Percentiles rank a stretch among this genome's conserved stretches.
Evolutionary conservation across 2,888 invertebrate genomes (phyloP).

Genomic region (Scaptomyza cyrtandrae): DNA sequence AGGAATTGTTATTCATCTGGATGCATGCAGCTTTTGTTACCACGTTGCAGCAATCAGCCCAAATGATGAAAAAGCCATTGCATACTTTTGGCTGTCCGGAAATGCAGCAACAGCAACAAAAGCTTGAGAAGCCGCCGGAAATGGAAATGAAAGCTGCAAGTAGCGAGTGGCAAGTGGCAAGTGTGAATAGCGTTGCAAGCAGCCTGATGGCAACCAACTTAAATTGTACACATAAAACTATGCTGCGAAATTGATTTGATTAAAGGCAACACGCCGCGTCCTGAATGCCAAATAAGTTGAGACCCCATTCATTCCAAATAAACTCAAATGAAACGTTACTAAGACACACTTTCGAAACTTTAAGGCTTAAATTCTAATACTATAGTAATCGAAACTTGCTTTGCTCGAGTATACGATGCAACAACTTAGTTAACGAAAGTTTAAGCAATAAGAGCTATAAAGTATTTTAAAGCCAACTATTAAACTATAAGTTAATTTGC

Average conservation of each 20-base stretch:
- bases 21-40: slow-evolving; percentile 61
- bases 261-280: slow-evolving; percentile 68
- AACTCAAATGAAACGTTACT: background rate
- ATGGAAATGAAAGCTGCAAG: slow-evolving; percentile 60
- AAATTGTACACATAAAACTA: slow-evolving; percentile 79
- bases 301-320: slow-evolving; percentile 7
- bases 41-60: slow-evolving; percentile 72
- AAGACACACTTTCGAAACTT: slow-evolving; percentile 7
- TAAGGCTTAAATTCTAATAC: background rate
- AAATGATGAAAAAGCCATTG: slow-evolving; percentile 78
- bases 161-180: slow-evolving; percentile 36
- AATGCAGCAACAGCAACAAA: slow-evolving; percentile 48
- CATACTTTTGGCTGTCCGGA: slow-evolving; percentile 74
- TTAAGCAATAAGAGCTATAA: no score
- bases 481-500: no score
- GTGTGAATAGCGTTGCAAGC: slow-evolving; percentile 16
- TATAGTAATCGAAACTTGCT: background rate
- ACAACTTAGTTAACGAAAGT: no score
- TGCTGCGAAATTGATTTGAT: slow-evolving; percentile 79
- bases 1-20: slow-evolving; percentile 69
- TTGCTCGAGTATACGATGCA: background rate
- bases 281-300: slow-evolving; percentile 71
- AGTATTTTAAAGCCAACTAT: no score
- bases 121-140: slow-evolving; percentile 37
- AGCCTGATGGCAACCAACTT: slow-evolving; percentile 60